Conservation (phyloP, 2,113 vertebrate species). For the Eurystomus gularis region DNA sequence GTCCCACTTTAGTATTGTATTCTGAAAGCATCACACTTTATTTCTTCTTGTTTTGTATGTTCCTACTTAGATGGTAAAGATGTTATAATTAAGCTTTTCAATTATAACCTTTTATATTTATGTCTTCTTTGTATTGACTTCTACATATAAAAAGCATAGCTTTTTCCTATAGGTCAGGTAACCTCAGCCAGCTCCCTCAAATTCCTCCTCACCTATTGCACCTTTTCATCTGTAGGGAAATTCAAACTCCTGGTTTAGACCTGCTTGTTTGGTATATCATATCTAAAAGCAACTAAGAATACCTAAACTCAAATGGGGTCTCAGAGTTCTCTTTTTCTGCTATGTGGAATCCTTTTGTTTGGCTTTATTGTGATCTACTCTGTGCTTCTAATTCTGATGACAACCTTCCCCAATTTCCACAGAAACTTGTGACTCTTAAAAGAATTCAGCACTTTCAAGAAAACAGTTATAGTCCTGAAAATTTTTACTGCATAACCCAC, state of each 20-base stretch:
- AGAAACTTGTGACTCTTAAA: neutral
- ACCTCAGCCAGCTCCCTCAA: neutral
- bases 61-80: neutral
- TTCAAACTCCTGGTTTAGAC: neutral
- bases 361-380: neutral
- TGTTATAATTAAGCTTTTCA: neutral
- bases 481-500: neutral
- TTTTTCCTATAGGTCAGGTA: neutral
- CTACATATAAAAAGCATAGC: fast-evolving
- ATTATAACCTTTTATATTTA: neutral
- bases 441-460: neutral
- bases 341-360: neutral
- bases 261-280: neutral
- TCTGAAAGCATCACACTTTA: neutral
- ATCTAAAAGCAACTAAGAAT: neutral
- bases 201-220: neutral
- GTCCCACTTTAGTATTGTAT: fast-evolving
- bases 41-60: neutral
- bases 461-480: neutral
- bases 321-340: neutral
- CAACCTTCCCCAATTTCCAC: neutral
- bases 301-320: neutral
- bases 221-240: neutral
- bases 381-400: neutral
- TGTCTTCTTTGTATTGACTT: neutral